Percentiles rank a stretch among this genome's conserved stretches.
These are phyloP conservation scores for Maniola hyperantus DNA, from an alignment of 2,888 invertebrate species.

Conservation along the genomic window DNA sequence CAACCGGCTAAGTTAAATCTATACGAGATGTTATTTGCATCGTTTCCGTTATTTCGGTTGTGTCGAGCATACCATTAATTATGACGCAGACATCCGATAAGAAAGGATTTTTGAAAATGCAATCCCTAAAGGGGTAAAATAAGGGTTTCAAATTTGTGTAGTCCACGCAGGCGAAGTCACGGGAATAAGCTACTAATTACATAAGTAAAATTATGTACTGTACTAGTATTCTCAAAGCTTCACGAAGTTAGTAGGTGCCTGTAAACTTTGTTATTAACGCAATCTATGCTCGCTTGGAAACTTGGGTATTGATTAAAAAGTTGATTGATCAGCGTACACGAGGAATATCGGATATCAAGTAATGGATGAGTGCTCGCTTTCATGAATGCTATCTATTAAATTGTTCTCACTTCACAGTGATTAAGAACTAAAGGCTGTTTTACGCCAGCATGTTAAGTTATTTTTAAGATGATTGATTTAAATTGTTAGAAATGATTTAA, in stretches of 20 bases:
- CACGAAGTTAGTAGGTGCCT: not conserved
- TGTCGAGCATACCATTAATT: no score
- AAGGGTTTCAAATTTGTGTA: no score
- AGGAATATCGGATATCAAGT: not conserved
- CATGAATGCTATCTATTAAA: slow-evolving; percentile 1
- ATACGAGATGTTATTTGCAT: no score
- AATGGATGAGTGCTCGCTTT: slow-evolving; percentile 9
- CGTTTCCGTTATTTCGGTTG: no score
- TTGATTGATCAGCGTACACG: slow-evolving; percentile 13
- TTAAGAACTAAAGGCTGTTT: not conserved
- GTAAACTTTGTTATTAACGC: slow-evolving; percentile 14
- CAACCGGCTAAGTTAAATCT: no score
- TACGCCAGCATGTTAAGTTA: no score
- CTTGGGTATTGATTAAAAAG: slow-evolving; percentile 20
- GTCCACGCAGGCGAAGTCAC: no score
- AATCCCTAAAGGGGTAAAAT: no score
- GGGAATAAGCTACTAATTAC: not conserved
- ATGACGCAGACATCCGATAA: no score
- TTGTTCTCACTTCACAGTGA: not conserved
- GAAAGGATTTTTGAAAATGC: no score
- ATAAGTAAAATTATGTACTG: not conserved
- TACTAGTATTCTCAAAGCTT: slow-evolving; percentile 4
- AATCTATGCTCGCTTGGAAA: slow-evolving; percentile 5
- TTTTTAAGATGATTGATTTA: no score
- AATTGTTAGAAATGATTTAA: no score